Percentiles rank a stretch among this genome's conserved stretches.
phyloP scores from a whole-genome alignment of 2,113 vertebrate genomes.

The human region GRCh38 chr6:101417501-101418000 shows the following conservation, averaged over 20 bases:
- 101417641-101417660: background rate
- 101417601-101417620: background rate
- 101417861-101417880: slow-evolving; percentile 46
- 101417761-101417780: background rate
- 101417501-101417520: background rate
- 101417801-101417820: background rate
- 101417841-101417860: background rate
- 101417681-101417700: background rate
- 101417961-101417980: background rate
- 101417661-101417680: background rate
- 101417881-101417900: background rate
- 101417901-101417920: background rate
- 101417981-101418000: slow-evolving; percentile 18
- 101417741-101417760: background rate
- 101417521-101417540: background rate
- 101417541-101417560: background rate
- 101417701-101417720: background rate
- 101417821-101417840: background rate
- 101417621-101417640: background rate
- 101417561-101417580: background rate
- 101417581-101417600: background rate
- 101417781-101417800: background rate
- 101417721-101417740: background rate
- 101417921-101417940: background rate
- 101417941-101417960: background rate